These are phyloP conservation scores for Mythimna albipuncta DNA, from an alignment of 2,888 invertebrate species.

Conservation along the genomic window DNA sequence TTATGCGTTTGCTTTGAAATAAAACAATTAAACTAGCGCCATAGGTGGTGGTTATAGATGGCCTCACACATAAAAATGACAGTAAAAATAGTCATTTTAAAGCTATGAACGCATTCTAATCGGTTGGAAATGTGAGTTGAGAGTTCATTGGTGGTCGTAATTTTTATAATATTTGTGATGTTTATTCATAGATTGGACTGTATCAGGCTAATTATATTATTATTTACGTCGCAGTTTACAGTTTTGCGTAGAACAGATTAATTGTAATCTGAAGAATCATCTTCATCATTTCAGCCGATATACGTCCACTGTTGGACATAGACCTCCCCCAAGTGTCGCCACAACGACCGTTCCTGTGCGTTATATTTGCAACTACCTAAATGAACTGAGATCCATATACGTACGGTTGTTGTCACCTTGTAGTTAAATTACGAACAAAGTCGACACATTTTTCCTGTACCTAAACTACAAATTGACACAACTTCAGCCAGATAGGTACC, in stretches of 20 bases:
- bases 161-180: conserved; percentile 39
- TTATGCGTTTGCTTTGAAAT: conserved; percentile 28
- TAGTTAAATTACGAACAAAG: neutral
- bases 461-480: neutral
- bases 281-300: no score
- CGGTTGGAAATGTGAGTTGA: conserved; percentile 63
- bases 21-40: conserved; percentile 30
- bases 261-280: neutral
- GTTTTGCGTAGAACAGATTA: neutral
- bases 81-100: conserved; percentile 67
- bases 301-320: no score
- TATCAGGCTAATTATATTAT: neutral
- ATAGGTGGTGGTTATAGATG: conserved; percentile 26
- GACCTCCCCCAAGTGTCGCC: no score
- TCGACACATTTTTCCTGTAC: neutral
- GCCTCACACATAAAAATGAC: conserved; percentile 53
- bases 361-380: conserved; percentile 1
- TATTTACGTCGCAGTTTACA: neutral
- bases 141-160: conserved; percentile 70
- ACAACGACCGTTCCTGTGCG: no score
- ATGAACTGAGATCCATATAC: neutral
- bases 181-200: neutral
- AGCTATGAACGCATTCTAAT: conserved; percentile 61
- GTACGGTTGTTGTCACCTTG: neutral
- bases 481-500: neutral